Conservation (phyloP, 2,797 vertebrate species). For the Synanceia verrucosa region DNA sequence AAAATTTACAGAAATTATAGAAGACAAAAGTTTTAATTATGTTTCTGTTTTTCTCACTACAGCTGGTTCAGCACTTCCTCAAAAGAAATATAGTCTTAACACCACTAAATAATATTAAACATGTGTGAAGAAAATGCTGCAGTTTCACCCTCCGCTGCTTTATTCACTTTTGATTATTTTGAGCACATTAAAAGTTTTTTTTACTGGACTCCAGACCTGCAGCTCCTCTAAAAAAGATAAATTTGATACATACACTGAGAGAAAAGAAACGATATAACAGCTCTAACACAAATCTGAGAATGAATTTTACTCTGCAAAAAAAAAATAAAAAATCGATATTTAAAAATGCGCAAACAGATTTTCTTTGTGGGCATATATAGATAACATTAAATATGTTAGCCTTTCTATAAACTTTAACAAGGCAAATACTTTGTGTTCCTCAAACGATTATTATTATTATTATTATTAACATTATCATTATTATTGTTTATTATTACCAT, state of each 20-base stretch:
- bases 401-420: not conserved
- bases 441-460: too few relatives aligned
- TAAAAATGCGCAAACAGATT: not conserved
- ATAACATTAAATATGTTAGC: not conserved
- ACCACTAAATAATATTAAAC: not conserved
- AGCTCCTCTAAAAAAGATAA: not conserved
- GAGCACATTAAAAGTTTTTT: not conserved
- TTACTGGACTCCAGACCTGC: not conserved
- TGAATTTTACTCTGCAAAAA: not conserved
- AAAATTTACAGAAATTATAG: too few relatives aligned
- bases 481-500: too few relatives aligned
- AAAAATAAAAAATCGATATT: too few relatives aligned
- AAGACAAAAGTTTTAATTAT: not conserved
- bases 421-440: not conserved
- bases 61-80: not conserved
- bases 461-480: too few relatives aligned
- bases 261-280: not conserved
- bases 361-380: too few relatives aligned
- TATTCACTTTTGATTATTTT: not conserved
- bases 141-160: not conserved
- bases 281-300: not conserved
- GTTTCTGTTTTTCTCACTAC: not conserved
- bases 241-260: not conserved
- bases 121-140: not conserved
- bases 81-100: not conserved